Percentiles rank a stretch among this genome's conserved stretches.
Evolutionary conservation across 2,888 invertebrate genomes (phyloP).

Genomic region (Drosophila algonquin): DNA sequence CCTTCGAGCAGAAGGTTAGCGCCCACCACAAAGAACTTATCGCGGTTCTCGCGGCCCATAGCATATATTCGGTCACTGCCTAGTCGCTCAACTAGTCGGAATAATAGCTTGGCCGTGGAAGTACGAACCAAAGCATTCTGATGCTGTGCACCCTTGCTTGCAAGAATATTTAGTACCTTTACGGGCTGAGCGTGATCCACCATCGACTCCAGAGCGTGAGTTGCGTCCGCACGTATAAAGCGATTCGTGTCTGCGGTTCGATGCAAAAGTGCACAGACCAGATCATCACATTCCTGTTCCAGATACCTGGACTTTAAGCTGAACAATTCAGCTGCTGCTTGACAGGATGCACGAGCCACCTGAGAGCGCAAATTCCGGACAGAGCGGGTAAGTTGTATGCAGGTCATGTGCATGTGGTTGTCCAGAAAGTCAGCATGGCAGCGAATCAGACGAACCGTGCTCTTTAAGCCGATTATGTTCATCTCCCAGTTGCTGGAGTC

Average conservation of each 20-base stretch:
- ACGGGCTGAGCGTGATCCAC: slow-evolving; percentile 90
- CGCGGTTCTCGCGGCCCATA: slow-evolving; percentile 90
- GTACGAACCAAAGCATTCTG: slow-evolving; percentile 95
- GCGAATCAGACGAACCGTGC: slow-evolving; percentile 88
- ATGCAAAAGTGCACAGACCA: slow-evolving; percentile 91
- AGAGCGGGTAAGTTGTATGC: slow-evolving; percentile 89
- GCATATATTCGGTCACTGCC: slow-evolving; percentile 90
- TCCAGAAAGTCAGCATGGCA: slow-evolving; percentile 88
- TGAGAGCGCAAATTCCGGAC: slow-evolving; percentile 96
- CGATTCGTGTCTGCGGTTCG: slow-evolving; percentile 97
- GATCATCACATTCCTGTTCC: slow-evolving; percentile 93
- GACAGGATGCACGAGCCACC: slow-evolving; percentile 94
- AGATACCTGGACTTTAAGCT: slow-evolving; percentile 86
- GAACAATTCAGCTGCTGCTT: slow-evolving; percentile 92
- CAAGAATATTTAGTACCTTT: slow-evolving; percentile 88
- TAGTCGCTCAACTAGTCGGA: slow-evolving; percentile 88
- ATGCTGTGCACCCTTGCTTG: slow-evolving; percentile 90
- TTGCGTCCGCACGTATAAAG: slow-evolving; percentile 94
- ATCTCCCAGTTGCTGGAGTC: slow-evolving; percentile 92
- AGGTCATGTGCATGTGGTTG: slow-evolving; percentile 88
- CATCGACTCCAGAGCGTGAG: slow-evolving; percentile 91
- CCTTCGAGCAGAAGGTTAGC: slow-evolving; percentile 94
- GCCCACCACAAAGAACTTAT: slow-evolving; percentile 91
- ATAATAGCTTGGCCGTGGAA: slow-evolving; percentile 91
- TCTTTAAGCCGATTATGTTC: slow-evolving; percentile 89